Conservation (phyloP, 2,797 vertebrate species). For the Acomys russatus region DNA sequence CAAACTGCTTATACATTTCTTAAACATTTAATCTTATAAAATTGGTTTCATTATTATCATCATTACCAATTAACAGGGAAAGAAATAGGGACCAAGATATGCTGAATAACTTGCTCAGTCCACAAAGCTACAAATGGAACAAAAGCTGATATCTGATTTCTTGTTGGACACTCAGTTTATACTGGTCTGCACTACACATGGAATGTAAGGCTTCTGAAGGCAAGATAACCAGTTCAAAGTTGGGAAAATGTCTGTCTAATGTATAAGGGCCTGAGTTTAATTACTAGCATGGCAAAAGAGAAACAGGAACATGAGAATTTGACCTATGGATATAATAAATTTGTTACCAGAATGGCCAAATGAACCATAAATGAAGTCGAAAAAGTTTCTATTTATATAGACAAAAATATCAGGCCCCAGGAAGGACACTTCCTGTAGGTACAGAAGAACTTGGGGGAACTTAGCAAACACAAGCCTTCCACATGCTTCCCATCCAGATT, state of each 20-base stretch:
- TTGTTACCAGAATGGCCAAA: conserved; percentile 20
- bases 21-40: conserved; percentile 32
- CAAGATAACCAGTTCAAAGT: conserved; percentile 18
- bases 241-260: neutral
- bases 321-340: neutral
- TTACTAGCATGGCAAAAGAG: neutral
- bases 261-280: neutral
- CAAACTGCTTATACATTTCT: conserved; percentile 45
- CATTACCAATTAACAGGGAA: conserved; percentile 31
- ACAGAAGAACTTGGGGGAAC: conserved; percentile 15
- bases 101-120: conserved; percentile 47
- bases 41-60: conserved; percentile 1
- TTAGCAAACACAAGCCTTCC: conserved; percentile 46
- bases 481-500: conserved; percentile 26
- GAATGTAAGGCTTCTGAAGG: neutral
- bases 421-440: conserved; percentile 39
- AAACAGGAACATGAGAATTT: conserved; percentile 18
- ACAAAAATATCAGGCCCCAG: neutral
- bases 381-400: conserved; percentile 39
- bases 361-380: conserved; percentile 48
- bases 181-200: neutral
- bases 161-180: neutral
- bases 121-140: neutral
- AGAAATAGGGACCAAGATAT: conserved; percentile 49
- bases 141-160: conserved; percentile 4